Conservation (phyloP, 1,140 invertebrate genomes). For the Neodiprion pinetum region DNA sequence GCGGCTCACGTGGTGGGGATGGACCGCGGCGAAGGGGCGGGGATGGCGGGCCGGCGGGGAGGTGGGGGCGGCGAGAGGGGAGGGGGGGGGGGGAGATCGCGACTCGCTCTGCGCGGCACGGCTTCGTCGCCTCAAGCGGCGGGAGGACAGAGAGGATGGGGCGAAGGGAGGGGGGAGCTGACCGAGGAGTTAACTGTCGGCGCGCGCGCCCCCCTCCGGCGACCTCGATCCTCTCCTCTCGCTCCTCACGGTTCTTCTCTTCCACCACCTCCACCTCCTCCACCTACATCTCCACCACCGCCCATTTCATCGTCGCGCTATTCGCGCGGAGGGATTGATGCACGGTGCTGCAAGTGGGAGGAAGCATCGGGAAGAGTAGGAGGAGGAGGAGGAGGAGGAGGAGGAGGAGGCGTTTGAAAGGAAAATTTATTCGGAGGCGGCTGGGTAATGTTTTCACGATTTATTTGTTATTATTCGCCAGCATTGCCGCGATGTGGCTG, state of each 20-base stretch:
- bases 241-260: background rate
- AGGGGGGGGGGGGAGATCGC: constrained; percentile 11
- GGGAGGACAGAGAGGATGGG: constrained; percentile 16
- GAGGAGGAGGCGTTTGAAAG: too few relatives aligned
- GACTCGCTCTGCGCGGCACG: constrained; percentile 21
- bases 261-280: too few relatives aligned
- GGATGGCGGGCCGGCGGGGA: background rate
- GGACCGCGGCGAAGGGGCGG: constrained; percentile 30
- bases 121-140: constrained; percentile 29
- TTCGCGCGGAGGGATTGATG: background rate
- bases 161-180: constrained; percentile 27
- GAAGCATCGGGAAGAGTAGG: background rate
- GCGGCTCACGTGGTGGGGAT: background rate
- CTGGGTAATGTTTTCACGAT: too few relatives aligned
- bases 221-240: constrained; percentile 12
- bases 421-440: too few relatives aligned
- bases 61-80: constrained; percentile 16
- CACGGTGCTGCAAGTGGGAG: background rate
- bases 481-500: too few relatives aligned
- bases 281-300: too few relatives aligned
- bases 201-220: constrained; percentile 38
- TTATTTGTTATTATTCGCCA: too few relatives aligned
- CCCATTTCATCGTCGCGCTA: too few relatives aligned
- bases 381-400: too few relatives aligned
- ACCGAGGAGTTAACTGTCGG: constrained; percentile 39